Conservation (phyloP, 2,113 vertebrate species). For the Phodopus roborovskii region DNA sequence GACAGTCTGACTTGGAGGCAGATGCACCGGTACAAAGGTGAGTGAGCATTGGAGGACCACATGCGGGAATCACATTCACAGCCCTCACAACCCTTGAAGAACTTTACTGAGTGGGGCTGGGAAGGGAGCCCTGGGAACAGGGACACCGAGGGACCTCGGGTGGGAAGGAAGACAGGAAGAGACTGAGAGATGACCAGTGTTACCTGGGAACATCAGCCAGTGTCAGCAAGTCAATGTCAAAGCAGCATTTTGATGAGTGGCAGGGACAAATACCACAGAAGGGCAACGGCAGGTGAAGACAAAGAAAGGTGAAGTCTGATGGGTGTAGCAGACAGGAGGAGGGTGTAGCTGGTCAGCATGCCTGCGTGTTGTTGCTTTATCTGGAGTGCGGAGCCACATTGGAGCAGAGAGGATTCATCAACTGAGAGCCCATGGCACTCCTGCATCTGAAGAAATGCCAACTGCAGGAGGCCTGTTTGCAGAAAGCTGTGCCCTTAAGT, state of each 20-base stretch:
- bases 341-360: neutral
- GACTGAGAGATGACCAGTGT: neutral
- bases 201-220: neutral
- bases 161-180: neutral
- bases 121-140: neutral
- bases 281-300: neutral
- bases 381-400: neutral
- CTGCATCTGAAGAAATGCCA: neutral
- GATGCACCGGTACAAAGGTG: neutral
- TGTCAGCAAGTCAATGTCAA: neutral
- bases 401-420: neutral
- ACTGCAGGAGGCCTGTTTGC: neutral
- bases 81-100: neutral
- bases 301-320: neutral
- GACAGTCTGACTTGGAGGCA: neutral
- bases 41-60: neutral
- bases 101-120: neutral
- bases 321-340: neutral
- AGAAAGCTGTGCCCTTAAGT: neutral
- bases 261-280: neutral
- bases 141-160: neutral
- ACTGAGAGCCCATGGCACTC: neutral
- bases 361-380: neutral
- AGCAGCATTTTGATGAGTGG: neutral
- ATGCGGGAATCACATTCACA: neutral